Percentiles rank a stretch among this genome's conserved stretches.
Conservation (phyloP, 1,140 invertebrate genomes). For the Venturia canescens region DNA sequence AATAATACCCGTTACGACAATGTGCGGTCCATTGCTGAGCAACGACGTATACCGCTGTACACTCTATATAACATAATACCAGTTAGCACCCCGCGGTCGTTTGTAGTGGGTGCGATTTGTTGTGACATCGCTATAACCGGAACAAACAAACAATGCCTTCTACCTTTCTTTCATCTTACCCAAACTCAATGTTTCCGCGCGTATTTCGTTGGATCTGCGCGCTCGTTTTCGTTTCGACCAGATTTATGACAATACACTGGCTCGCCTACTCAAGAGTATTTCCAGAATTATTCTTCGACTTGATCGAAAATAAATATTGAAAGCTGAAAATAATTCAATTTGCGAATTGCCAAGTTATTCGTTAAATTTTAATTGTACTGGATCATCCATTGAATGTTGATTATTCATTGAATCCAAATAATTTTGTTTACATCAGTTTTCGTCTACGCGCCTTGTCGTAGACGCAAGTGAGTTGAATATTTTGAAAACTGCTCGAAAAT, state of each 20-base stretch:
- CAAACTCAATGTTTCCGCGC: background rate
- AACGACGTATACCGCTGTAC: constrained; percentile 7
- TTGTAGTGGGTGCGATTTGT: constrained; percentile 68
- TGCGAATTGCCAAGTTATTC: too few relatives aligned
- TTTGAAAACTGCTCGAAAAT: too few relatives aligned
- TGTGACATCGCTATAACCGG: constrained; percentile 68
- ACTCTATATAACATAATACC: constrained; percentile 60
- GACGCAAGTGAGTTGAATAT: too few relatives aligned
- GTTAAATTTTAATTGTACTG: too few relatives aligned
- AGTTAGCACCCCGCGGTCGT: constrained; percentile 70
- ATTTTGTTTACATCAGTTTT: too few relatives aligned
- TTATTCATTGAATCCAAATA: too few relatives aligned
- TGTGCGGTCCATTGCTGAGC: background rate
- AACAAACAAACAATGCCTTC: constrained; percentile 68
- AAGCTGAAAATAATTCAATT: too few relatives aligned
- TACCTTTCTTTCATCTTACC: background rate
- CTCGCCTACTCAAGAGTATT: background rate
- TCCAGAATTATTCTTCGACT: background rate
- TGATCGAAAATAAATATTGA: too few relatives aligned
- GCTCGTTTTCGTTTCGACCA: background rate
- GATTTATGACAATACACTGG: background rate
- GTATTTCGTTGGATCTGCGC: constrained; percentile 7
- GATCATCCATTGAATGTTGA: too few relatives aligned
- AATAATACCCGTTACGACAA: constrained; percentile 9
- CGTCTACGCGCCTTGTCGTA: too few relatives aligned